A percentile compares a stretch with the other conserved stretches of the same genome.
Conservation (phyloP, 2,113 vertebrate genomes). For the Carollia perspicillata region DNA sequence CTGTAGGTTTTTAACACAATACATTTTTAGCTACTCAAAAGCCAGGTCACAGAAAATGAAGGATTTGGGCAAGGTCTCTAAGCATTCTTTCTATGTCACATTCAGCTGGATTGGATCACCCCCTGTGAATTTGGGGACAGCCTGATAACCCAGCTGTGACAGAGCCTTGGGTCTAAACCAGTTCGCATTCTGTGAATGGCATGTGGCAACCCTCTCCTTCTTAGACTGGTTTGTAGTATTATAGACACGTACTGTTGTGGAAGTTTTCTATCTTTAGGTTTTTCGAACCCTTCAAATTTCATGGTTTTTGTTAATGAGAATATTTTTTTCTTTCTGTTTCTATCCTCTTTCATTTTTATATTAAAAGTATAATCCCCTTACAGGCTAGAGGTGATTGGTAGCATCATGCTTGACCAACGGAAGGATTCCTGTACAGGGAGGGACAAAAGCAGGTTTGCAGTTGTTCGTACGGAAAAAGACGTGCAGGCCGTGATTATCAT, state of each 20-base stretch:
- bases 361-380: not conserved
- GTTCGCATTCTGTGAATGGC: not conserved
- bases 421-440: not conserved
- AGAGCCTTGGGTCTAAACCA: too few species aligned
- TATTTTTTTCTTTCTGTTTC: not conserved
- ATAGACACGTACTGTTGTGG: accelerated
- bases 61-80: not conserved
- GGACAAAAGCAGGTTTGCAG: not conserved
- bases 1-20: not conserved
- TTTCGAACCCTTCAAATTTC: not conserved
- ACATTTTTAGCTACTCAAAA: not conserved
- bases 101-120: not conserved
- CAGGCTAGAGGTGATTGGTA: not conserved
- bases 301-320: not conserved
- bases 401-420: not conserved
- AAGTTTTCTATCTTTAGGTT: not conserved
- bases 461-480: not conserved
- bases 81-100: not conserved
- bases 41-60: not conserved
- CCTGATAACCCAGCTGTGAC: not conserved
- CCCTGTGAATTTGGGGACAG: not conserved
- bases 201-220: not conserved
- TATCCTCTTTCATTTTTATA: not conserved
- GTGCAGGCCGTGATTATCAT: not conserved
- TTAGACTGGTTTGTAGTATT: not conserved